A percentile compares a stretch with the other conserved stretches of the same genome.
phyloP scores from a whole-genome alignment of 2,797 vertebrate genomes.

The Numenius phaeopus region DNA sequence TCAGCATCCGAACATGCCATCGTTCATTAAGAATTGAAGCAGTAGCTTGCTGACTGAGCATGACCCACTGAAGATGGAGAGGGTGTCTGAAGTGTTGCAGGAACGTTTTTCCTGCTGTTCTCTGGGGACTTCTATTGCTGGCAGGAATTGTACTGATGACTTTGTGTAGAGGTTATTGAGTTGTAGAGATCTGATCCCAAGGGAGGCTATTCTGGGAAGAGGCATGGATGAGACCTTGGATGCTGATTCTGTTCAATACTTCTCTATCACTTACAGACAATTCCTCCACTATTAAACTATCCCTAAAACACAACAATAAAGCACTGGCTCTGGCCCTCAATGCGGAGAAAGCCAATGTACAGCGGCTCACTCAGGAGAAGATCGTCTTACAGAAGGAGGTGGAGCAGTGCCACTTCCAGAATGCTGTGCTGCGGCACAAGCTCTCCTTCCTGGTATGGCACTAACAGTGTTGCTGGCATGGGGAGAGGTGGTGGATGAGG shows the following conservation, averaged over 20 bases:
- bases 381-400: slow-evolving; percentile 73
- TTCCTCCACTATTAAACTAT: slow-evolving; percentile 73
- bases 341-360: slow-evolving; percentile 49
- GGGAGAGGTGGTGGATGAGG: background rate
- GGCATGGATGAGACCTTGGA: background rate
- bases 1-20: background rate
- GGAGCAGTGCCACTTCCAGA: slow-evolving; percentile 68
- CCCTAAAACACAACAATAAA: slow-evolving; percentile 77
- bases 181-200: background rate
- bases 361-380: slow-evolving; percentile 64
- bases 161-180: background rate
- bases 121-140: background rate
- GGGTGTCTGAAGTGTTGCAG: background rate
- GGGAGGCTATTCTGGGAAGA: background rate
- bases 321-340: slow-evolving; percentile 77
- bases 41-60: background rate
- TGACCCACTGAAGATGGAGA: background rate
- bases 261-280: slow-evolving; percentile 62
- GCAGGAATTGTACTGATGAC: background rate
- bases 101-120: background rate
- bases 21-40: background rate
- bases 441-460: slow-evolving; percentile 58
- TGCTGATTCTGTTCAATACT: background rate
- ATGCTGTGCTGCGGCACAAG: slow-evolving; percentile 59
- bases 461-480: background rate